Conservation (phyloP, 2,888 invertebrate species). For the Tuberolachnus salignus region DNA sequence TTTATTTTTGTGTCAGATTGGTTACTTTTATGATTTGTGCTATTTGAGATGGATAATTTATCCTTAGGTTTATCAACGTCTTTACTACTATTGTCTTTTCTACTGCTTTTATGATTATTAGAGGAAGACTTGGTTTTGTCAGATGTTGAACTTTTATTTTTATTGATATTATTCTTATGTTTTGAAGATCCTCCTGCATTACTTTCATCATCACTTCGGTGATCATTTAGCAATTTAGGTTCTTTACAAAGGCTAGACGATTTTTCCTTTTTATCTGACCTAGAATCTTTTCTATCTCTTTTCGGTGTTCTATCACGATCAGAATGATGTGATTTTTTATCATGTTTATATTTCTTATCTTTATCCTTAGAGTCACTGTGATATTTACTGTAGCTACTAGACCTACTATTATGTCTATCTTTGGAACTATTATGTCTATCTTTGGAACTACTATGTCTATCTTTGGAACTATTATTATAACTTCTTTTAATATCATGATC, state of each 20-base stretch:
- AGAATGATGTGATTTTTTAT: slow-evolving; percentile 28
- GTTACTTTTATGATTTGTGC: slow-evolving; percentile 13
- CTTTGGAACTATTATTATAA: slow-evolving; percentile 5
- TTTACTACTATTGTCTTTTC: slow-evolving; percentile 48
- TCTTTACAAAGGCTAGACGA: slow-evolving; percentile 50
- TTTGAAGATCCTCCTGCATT: slow-evolving; percentile 38
- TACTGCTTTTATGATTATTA: slow-evolving; percentile 40
- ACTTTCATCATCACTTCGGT: slow-evolving; percentile 49
- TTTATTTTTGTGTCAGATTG: slow-evolving; percentile 1
- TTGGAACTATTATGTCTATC: slow-evolving; percentile 16
- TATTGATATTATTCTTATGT: slow-evolving; percentile 36
- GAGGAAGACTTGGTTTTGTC: slow-evolving; percentile 44
- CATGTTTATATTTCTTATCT: slow-evolving; percentile 15
- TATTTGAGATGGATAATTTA: neutral
- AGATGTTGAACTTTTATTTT: slow-evolving; percentile 50
- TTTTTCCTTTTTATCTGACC: slow-evolving; percentile 47
- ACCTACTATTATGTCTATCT: slow-evolving; percentile 27
- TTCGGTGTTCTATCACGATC: slow-evolving; percentile 36
- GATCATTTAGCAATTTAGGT: slow-evolving; percentile 22
- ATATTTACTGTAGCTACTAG: slow-evolving; percentile 20
- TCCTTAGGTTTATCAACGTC: slow-evolving; percentile 42
- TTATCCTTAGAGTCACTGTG: slow-evolving; percentile 25
- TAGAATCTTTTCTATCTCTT: slow-evolving; percentile 39
- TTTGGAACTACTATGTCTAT: slow-evolving; percentile 31
- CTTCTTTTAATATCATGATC: slow-evolving; percentile 30